Base-by-base conservation (phyloP, 2,888 invertebrate genomes). In the Tipula lateralis region DNA sequence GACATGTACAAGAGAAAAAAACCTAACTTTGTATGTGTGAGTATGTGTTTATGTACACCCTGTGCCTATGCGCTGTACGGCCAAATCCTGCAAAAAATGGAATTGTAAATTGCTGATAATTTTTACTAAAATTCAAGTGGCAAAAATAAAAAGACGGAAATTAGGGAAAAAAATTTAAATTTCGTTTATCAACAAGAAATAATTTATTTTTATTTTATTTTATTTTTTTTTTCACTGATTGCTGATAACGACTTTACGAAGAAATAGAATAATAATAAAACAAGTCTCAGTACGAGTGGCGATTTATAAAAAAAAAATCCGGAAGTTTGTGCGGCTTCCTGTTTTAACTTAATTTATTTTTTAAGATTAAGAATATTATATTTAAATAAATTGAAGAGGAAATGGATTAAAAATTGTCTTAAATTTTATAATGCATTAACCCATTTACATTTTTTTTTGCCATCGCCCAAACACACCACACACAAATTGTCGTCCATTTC, bases 391-490 rank as follows among this genome's bases (percentile, higher is more conserved):
- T 66, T 66, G 66, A 66, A 66, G 66, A 19, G 66, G 66, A 66
- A 66, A 66, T 66, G 66, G 66, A 66, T 66, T 66, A 66, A 66
- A 66, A 66, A 66, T 66, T 66, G 66, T 66, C 66, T 66, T 66
- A 66, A 66, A 24, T 24, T 66, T 66, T 66, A 66, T 66, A 66
- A 66, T 66, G 66, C 24, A 66, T 66, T 66, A 66, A 66, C 66
- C 24, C 66, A 66, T 66, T 66, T 66, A 9, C 24, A 9, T 66
- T 66, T 66, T 66, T 50, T 0, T 50, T 16, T 16, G 4, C 12
- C 36, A 7, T 4, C n/a, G n/a, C 39, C 13, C 13, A n/a, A 50
- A 4, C 16, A 50, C 5, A 66, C 2, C 0, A 19, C 66, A 24
- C 9, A 66, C 24, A 66, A 66, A 66, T 12, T 9, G 9, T 24